A percentile compares a stretch with the other conserved stretches of the same genome.
phyloP scores from a whole-genome alignment of 2,888 invertebrate species.

The Thymelicus acteon region DNA sequence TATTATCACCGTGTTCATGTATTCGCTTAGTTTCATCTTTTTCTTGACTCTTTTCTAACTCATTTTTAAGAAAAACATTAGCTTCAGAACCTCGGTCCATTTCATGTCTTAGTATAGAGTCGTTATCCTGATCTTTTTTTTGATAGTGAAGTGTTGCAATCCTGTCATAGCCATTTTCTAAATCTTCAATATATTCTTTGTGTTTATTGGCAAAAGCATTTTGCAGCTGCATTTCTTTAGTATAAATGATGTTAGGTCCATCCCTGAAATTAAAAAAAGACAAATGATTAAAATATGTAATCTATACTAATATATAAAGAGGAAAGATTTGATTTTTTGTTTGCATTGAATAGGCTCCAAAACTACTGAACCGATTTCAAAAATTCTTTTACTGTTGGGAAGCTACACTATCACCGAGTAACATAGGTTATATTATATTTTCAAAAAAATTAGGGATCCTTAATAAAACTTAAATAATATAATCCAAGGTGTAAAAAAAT shows the following conservation, averaged over 20 bases:
- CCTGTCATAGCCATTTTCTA: conserved; percentile 84
- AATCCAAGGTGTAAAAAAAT: too few species aligned
- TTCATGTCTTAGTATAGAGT: conserved; percentile 91
- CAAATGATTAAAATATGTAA: not conserved
- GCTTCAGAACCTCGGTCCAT: conserved; percentile 90
- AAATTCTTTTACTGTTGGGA: too few species aligned
- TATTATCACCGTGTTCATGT: conserved; percentile 63
- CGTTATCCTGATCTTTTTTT: conserved; percentile 86
- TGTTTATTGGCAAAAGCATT: conserved; percentile 79
- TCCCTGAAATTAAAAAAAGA: conserved; percentile 64
- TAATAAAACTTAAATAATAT: too few species aligned
- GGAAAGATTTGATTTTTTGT: too few species aligned
- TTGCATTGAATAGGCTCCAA: too few species aligned
- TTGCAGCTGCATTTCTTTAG: conserved; percentile 83
- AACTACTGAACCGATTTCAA: too few species aligned
- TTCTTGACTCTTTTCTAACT: conserved; percentile 64
- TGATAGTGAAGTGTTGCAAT: conserved; percentile 79
- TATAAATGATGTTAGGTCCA: conserved; percentile 83
- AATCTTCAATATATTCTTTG: conserved; percentile 84
- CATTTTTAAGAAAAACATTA: conserved; percentile 77
- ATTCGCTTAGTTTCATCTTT: conserved; percentile 63
- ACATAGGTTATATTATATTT: too few species aligned
- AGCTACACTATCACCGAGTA: too few species aligned
- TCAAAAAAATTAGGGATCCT: too few species aligned
- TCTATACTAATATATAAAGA: too few species aligned